Percentiles rank a stretch among this genome's conserved stretches.
Evolutionary conservation across 2,113 vertebrate species (phyloP).

Genomic region (Panurus biarmicus): DNA sequence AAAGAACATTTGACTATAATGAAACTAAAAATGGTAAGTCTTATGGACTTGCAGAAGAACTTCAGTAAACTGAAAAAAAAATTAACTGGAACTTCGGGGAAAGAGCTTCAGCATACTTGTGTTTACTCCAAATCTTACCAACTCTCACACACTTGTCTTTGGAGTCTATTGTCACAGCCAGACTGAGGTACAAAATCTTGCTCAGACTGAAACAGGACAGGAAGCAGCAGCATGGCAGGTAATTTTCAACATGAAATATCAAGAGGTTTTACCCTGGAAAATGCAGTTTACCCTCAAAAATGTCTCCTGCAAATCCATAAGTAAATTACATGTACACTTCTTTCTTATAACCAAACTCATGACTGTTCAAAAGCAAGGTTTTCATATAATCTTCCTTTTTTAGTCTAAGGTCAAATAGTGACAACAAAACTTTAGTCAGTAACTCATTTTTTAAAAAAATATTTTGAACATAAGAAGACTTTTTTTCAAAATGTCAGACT

Average conservation of each 20-base stretch:
- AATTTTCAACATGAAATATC: not conserved
- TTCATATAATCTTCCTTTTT: not conserved
- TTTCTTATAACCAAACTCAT: not conserved
- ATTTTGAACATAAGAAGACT: not conserved
- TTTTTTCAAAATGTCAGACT: not conserved
- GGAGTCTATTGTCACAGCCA: not conserved
- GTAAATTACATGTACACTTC: not conserved
- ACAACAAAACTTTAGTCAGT: not conserved
- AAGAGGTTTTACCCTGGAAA: not conserved
- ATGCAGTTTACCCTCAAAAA: not conserved
- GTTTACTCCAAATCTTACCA: not conserved
- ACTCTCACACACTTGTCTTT: not conserved
- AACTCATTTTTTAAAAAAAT: accelerated
- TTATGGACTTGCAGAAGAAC: not conserved
- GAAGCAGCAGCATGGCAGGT: not conserved
- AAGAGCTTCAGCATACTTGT: not conserved
- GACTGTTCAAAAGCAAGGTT: not conserved
- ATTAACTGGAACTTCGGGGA: not conserved
- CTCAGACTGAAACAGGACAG: not conserved
- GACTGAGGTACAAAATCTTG: not conserved
- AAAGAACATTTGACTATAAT: not conserved
- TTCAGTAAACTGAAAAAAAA: not conserved
- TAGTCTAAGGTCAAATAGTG: not conserved
- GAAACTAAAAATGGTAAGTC: not conserved
- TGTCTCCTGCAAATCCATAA: not conserved